Percentiles rank a stretch among this genome's conserved stretches.
phyloP scores from a whole-genome alignment of 2,888 invertebrate genomes.

The Cheilosia soror region DNA sequence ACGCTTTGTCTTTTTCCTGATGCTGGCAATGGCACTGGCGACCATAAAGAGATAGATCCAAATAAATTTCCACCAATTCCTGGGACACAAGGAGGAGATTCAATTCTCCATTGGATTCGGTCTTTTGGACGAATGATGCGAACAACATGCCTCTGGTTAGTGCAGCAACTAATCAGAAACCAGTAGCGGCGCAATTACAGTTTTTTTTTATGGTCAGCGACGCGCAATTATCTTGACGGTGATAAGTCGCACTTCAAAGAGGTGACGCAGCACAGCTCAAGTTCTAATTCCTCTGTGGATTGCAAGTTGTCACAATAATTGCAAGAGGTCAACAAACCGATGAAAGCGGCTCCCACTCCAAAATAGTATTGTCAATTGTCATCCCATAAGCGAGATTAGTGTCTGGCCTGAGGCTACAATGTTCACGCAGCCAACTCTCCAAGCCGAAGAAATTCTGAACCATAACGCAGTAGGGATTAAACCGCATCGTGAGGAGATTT shows the following conservation, averaged over 20 bases:
- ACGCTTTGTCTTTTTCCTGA: constrained; percentile 27
- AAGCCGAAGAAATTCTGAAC: constrained; percentile 36
- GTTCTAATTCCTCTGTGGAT: constrained; percentile 70
- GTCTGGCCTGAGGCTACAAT: constrained; percentile 30
- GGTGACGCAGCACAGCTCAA: constrained; percentile 57
- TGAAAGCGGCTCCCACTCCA: constrained; percentile 7
- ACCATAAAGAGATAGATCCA: constrained; percentile 74
- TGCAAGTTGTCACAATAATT: constrained; percentile 36
- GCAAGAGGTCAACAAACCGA: constrained; percentile 59
- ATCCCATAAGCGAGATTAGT: constrained; percentile 37
- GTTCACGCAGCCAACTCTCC: constrained; percentile 21
- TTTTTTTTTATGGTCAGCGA: constrained; percentile 73
- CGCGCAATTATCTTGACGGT: constrained; percentile 71
- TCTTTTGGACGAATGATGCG: constrained; percentile 32
- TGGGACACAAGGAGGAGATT: constrained; percentile 24
- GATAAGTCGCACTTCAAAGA: constrained; percentile 69
- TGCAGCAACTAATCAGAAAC: constrained; percentile 69
- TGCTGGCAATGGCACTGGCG: constrained; percentile 3
- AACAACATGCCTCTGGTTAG: constrained; percentile 38
- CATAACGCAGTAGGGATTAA: constrained; percentile 68
- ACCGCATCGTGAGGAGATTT: constrained; percentile 68
- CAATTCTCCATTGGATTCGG: constrained; percentile 59
- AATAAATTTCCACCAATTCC: constrained; percentile 74
- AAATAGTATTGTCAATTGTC: constrained; percentile 27
- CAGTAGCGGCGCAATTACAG: constrained; percentile 73